Evolutionary conservation across 2,113 vertebrate genomes (phyloP).

Genomic region (Sarotherodon lohbergeri): DNA sequence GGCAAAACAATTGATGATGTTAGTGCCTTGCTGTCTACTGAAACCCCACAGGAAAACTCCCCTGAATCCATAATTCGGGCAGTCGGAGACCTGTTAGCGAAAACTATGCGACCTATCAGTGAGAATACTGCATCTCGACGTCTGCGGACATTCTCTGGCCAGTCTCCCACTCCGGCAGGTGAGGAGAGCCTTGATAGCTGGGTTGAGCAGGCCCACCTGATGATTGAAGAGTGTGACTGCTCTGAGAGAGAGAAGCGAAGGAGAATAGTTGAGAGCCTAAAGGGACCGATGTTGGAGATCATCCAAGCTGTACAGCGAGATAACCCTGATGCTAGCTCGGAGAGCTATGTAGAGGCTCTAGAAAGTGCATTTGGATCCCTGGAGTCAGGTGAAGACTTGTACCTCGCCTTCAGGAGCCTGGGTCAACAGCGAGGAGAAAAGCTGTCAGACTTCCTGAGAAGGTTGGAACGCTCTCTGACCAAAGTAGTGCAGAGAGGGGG

Average conservation of each 20-base stretch:
- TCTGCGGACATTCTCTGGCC: background rate
- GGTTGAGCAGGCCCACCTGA: background rate
- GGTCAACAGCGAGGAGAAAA: background rate
- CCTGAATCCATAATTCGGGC: background rate
- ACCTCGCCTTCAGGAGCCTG: background rate
- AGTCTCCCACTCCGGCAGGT: background rate
- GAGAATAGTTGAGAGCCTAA: background rate
- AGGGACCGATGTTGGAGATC: background rate
- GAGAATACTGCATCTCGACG: background rate
- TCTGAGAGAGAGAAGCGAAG: background rate
- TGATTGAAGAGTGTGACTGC: background rate
- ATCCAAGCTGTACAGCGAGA: background rate
- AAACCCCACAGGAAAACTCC: background rate
- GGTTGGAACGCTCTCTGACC: background rate
- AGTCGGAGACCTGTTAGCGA: background rate
- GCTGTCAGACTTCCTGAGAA: background rate
- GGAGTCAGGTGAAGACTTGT: background rate
- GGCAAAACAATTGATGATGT: background rate
- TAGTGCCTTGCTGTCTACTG: background rate
- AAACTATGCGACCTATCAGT: background rate
- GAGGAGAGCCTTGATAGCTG: background rate
- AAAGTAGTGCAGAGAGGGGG: too few relatives aligned
- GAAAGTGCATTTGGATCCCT: background rate
- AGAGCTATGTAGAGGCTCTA: background rate
- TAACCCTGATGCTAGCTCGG: background rate